These are phyloP conservation scores for Notarius lentiginosus DNA, from an alignment of 2,113 vertebrate species.

Conservation along the genomic window DNA sequence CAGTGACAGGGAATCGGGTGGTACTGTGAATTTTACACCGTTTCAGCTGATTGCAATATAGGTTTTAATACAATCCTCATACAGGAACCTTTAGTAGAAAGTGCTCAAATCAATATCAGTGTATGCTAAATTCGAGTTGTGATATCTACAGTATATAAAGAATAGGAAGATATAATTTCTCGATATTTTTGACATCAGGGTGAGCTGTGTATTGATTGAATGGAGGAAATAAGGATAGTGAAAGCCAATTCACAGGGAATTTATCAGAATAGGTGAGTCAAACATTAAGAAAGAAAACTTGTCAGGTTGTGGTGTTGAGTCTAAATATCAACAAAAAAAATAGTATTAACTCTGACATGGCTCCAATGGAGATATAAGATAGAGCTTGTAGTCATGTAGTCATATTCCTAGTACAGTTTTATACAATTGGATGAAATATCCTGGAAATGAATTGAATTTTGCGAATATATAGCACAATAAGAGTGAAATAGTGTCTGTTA, in stretches of 20 bases:
- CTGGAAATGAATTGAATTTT: not conserved
- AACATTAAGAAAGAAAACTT: not conserved
- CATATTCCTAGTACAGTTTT: too few species aligned
- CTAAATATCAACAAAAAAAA: not conserved
- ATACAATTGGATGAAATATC: not conserved
- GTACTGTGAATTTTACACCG: not conserved
- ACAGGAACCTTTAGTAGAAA: constrained; percentile 6
- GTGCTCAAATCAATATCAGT: not conserved
- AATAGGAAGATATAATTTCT: not conserved
- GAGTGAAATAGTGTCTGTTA: not conserved
- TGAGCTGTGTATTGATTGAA: not conserved
- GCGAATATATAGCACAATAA: too few species aligned
- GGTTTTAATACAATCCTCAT: not conserved
- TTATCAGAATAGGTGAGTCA: not conserved
- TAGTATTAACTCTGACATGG: not conserved
- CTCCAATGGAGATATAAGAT: not conserved
- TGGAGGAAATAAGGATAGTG: not conserved
- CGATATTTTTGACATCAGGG: not conserved
- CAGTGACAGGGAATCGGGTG: too few species aligned
- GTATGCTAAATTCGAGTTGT: constrained; percentile 1
- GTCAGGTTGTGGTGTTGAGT: not conserved
- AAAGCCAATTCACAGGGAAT: not conserved
- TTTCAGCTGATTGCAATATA: constrained; percentile 1
- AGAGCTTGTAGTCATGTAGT: too few species aligned
- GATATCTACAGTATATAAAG: not conserved